These are phyloP conservation scores for Grantiella picta DNA, from an alignment of 2,113 vertebrate species.

Conservation along the genomic window DNA sequence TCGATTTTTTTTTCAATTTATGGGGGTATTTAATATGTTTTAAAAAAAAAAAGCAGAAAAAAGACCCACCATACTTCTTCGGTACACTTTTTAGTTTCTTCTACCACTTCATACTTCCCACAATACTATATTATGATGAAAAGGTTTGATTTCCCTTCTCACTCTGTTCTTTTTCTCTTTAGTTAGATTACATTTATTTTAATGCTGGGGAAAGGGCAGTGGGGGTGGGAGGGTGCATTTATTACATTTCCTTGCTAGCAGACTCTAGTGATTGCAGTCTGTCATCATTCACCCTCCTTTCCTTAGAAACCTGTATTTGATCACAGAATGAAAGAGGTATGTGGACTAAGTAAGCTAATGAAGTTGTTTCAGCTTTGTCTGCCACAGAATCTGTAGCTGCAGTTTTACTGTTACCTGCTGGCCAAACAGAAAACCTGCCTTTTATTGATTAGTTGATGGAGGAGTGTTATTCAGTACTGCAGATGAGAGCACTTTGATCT, in stretches of 20 bases:
- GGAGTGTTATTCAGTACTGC: not conserved
- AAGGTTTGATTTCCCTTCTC: not conserved
- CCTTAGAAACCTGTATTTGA: not conserved
- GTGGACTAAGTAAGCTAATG: not conserved
- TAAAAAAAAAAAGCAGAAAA: not conserved
- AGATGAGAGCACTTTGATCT: not conserved
- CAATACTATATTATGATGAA: not conserved
- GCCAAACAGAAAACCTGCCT: not conserved
- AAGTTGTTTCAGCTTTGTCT: not conserved
- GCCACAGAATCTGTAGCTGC: not conserved
- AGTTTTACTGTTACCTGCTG: not conserved
- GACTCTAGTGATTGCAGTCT: not conserved
- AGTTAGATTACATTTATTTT: not conserved
- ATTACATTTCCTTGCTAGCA: not conserved
- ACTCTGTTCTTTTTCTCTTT: not conserved
- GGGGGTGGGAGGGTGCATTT: not conserved
- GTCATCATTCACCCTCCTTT: not conserved
- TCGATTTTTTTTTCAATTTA: not conserved
- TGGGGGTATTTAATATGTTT: rapidly evolving
- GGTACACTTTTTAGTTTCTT: not conserved
- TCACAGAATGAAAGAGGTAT: not conserved
- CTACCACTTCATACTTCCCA: not conserved
- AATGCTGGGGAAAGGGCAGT: not conserved
- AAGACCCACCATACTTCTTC: not conserved
- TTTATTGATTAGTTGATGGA: not conserved